Evolutionary conservation across 2,888 invertebrate species (phyloP).

Genomic region (Eilema griseolum): DNA sequence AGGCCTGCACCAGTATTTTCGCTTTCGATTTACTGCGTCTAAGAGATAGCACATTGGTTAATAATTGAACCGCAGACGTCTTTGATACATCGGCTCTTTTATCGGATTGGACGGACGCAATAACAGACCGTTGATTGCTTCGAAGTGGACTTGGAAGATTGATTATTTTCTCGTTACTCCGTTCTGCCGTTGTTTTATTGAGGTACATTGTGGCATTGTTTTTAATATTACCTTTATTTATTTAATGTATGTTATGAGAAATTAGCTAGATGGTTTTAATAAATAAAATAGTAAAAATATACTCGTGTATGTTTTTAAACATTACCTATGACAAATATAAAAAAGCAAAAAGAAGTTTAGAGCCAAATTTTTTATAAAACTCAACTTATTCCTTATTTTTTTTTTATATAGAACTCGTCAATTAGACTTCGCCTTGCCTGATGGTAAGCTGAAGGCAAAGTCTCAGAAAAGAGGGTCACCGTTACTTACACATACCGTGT

Average conservation of each 20-base stretch:
- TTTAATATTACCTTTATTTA: constrained; percentile 40
- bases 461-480: too few species aligned
- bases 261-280: neutral
- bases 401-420: too few species aligned
- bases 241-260: neutral
- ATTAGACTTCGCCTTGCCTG: too few species aligned
- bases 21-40: constrained; percentile 79
- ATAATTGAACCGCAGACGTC: constrained; percentile 85
- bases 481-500: too few species aligned
- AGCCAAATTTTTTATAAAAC: too few species aligned
- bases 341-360: too few species aligned
- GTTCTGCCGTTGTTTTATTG: constrained; percentile 69
- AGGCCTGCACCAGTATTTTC: constrained; percentile 74
- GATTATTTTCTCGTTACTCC: constrained; percentile 84
- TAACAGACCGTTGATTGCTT: constrained; percentile 86
- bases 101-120: constrained; percentile 86
- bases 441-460: too few species aligned
- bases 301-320: too few species aligned
- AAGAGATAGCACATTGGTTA: constrained; percentile 80
- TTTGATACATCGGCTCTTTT: constrained; percentile 86
- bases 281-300: neutral
- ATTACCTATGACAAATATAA: too few species aligned
- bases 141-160: constrained; percentile 84
- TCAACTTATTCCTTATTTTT: too few species aligned
- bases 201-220: constrained; percentile 44